Conservation (phyloP, 2,113 vertebrate genomes). For the Lophura nycthemera region DNA sequence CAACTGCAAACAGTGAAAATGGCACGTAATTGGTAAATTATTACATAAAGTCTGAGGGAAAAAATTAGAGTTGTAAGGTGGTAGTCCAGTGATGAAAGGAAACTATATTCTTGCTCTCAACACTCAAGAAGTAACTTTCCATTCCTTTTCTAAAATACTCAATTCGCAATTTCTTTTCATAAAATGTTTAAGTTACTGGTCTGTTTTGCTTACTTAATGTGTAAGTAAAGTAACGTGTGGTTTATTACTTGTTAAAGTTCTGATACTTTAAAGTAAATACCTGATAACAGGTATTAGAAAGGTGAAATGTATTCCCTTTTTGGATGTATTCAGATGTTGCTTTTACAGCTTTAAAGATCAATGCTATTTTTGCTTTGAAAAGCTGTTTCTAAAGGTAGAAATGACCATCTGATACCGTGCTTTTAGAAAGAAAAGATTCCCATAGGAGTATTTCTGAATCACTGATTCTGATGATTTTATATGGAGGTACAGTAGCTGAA, state of each 20-base stretch:
- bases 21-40: neutral
- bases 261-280: neutral
- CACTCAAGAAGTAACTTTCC: neutral
- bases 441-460: neutral
- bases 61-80: neutral
- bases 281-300: neutral
- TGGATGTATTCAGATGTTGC: neutral
- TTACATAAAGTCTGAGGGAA: neutral
- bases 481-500: neutral
- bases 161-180: neutral
- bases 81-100: neutral
- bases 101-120: neutral
- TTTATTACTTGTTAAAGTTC: neutral
- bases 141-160: neutral
- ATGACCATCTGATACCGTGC: neutral
- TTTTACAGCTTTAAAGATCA: neutral
- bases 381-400: neutral
- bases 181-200: neutral
- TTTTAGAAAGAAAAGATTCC: neutral
- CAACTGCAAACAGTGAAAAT: neutral
- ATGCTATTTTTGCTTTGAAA: slow-evolving; percentile 19
- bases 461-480: slow-evolving; percentile 8
- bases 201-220: neutral
- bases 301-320: neutral
- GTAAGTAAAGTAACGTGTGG: neutral